phyloP scores from a whole-genome alignment of 1,140 invertebrate genomes.

The Cydia amplana region DNA sequence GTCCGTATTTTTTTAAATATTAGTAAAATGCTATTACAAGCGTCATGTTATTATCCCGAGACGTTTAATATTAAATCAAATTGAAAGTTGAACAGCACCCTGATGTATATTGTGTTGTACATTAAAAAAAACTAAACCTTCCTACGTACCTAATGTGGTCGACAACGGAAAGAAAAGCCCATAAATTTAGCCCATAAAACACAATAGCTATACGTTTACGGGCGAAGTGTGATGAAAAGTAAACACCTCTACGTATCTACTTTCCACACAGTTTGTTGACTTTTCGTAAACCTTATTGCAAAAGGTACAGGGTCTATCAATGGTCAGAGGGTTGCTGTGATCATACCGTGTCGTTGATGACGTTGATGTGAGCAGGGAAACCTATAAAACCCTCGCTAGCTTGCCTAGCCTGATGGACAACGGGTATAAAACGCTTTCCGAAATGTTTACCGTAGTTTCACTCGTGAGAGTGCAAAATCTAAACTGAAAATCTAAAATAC shows the following conservation, averaged over 20 bases:
- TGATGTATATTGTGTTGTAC: too few relatives aligned
- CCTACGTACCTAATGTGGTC: too few relatives aligned
- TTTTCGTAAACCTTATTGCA: too few relatives aligned
- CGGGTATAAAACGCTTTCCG: neutral
- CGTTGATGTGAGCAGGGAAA: neutral
- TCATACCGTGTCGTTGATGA: neutral
- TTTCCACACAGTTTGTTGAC: neutral
- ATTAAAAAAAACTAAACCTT: too few relatives aligned
- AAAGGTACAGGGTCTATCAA: too few relatives aligned
- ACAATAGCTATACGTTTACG: neutral
- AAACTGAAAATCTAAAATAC: too few relatives aligned
- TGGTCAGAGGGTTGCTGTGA: neutral
- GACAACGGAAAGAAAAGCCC: neutral
- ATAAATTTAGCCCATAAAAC: neutral
- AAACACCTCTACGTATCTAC: neutral
- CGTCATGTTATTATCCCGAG: too few relatives aligned
- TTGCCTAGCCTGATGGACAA: neutral
- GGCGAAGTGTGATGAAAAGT: constrained; percentile 6
- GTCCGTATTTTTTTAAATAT: too few relatives aligned
- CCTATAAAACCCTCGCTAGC: neutral
- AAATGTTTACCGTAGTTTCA: neutral
- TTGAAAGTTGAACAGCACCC: too few relatives aligned
- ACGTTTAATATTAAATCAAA: too few relatives aligned
- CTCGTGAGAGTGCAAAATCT: too few relatives aligned
- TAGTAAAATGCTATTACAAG: too few relatives aligned